Evolutionary conservation across 2,888 invertebrate genomes (phyloP).

Genomic region (Drosophila peninsularis): DNA sequence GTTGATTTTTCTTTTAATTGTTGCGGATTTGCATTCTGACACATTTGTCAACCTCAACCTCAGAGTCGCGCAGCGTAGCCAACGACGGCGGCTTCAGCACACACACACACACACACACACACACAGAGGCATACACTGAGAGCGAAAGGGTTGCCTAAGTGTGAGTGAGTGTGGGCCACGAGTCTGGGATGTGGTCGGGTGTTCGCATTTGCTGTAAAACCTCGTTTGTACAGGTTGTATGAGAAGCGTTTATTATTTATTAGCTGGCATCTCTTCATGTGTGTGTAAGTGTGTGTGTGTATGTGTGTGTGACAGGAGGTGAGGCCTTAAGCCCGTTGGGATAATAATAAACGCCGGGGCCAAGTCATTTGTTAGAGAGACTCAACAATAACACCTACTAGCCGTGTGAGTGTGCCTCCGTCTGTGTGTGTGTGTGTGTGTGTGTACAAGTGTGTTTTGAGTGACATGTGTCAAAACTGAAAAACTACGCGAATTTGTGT

Average conservation of each 20-base stretch:
- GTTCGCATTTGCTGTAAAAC: slow-evolving; percentile 34
- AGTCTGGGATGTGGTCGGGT: slow-evolving; percentile 18
- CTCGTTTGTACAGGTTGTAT: slow-evolving; percentile 56
- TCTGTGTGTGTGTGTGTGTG: slow-evolving; percentile 18
- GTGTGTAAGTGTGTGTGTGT: slow-evolving; percentile 17
- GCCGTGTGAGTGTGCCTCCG: slow-evolving; percentile 3
- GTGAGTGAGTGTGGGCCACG: slow-evolving; percentile 29
- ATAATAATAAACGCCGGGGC: slow-evolving; percentile 73
- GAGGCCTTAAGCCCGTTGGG: slow-evolving; percentile 68
- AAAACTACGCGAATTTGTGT: slow-evolving; percentile 82
- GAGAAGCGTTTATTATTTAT: slow-evolving; percentile 72
- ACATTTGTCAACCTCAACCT: slow-evolving; percentile 84
- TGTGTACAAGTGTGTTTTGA: slow-evolving; percentile 53
- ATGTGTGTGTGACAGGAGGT: slow-evolving; percentile 49
- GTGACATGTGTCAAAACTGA: slow-evolving; percentile 81
- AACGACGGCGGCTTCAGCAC: slow-evolving; percentile 41
- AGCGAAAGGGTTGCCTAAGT: slow-evolving; percentile 46
- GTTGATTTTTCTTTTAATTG: slow-evolving; percentile 84
- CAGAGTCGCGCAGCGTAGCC: slow-evolving; percentile 54
- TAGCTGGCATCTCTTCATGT: slow-evolving; percentile 47
- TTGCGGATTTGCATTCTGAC: slow-evolving; percentile 85
- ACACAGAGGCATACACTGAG: background rate
- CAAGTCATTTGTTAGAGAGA: slow-evolving; percentile 69
- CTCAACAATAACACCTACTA: slow-evolving; percentile 41
- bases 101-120: slow-evolving; percentile 1